Evolutionary conservation across 2,797 vertebrate genomes (phyloP), one percentile per base, ranked within the genome.

Genomic region (Acestrorhynchus altus): DNA sequence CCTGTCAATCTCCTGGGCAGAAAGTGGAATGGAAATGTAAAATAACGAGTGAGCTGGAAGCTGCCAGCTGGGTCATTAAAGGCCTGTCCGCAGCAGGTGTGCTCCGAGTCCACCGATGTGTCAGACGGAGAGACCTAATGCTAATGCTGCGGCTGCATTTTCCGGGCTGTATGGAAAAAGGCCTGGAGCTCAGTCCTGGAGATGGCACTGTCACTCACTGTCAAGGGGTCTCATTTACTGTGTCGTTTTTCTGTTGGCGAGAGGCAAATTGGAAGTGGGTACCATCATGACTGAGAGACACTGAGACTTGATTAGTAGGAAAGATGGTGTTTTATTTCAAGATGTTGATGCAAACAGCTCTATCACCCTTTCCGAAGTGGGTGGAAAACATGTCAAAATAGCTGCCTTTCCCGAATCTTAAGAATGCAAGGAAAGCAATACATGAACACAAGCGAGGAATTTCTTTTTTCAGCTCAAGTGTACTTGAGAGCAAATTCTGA

Each of bases 161-260:
- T 73, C 24, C 52, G 73, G 65, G 35, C 60, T 81, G 72, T 46
- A 40, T 44, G 56, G 63, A 35, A 51, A 60, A 79, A 57, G 56
- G 65, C 77, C 79, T 52, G 52, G 42, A 73, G 77, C 71, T 8
- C 64, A 46, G 44, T 74, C 61, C 44, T 20, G 39, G 56, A 79
- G 77, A 71, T 72, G 61, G 68, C 79, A 77, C 66, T 66, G 84
- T 81, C 82, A 83, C 39, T 83, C 84, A 85, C 28, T 80, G 71
- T 80, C 81, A 85, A 12, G 8, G 7, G 66, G 72, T 52, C 76
- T 76, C 81, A 79, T 76, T 82, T 73, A 68, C 69, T 44, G 18
- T 77, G 83, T 75, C 77, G 67, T 77, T 71, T 35, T 80, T 52
- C 74, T 77, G 64, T 54, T 42, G 70, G 78, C 54, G 74, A 47